Evolutionary conservation across 30 jellyfish, hydroid and myxozoan species (phyloP).

Genomic region (Aurelia sp.): DNA sequence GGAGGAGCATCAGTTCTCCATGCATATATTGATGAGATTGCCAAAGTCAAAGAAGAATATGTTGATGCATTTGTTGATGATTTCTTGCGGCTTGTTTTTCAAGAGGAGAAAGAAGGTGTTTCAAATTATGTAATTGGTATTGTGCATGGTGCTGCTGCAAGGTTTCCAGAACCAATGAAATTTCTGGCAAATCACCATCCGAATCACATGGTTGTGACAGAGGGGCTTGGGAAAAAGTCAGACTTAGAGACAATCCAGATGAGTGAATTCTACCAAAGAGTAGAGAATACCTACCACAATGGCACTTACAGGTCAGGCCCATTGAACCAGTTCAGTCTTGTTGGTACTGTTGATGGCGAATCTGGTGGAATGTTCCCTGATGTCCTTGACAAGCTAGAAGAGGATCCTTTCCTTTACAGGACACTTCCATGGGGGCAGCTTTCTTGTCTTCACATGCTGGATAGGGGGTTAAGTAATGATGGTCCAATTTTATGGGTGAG

Average conservation of each 20-base stretch:
- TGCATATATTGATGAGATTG: conserved; percentile 93
- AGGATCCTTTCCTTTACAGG: conserved; percentile 88
- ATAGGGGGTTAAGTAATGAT: conserved; percentile 88
- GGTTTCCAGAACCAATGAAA: conserved; percentile 89
- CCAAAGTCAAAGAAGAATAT: conserved; percentile 90
- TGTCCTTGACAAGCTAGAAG: conserved; percentile 80
- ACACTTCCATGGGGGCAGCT: conserved; percentile 98
- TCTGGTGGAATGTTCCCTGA: conserved; percentile 94
- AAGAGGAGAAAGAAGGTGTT: conserved; percentile 79
- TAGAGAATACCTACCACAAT: conserved; percentile 77
- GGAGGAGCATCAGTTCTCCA: conserved; percentile 97
- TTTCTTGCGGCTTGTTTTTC: conserved; percentile 72
- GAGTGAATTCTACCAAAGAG: conserved; percentile 74
- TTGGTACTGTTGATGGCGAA: conserved; percentile 97
- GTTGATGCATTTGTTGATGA: conserved; percentile 91
- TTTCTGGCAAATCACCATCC: conserved; percentile 76
- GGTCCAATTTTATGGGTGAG: conserved; percentile 98
- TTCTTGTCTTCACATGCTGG: conserved; percentile 75
- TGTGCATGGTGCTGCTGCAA: conserved; percentile 94
- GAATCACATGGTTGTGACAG: conserved; percentile 83
- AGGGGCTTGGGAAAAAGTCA: conserved; percentile 90
- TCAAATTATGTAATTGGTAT: conserved; percentile 94
- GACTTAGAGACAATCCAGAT: conserved; percentile 81
- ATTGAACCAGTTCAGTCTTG: conserved; percentile 85
- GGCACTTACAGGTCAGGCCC: conserved; percentile 98